A percentile compares a stretch with the other conserved stretches of the same genome.
These are phyloP conservation scores for Callaeas wilsoni DNA, from an alignment of 2,113 vertebrate species.

Conservation along the genomic window DNA sequence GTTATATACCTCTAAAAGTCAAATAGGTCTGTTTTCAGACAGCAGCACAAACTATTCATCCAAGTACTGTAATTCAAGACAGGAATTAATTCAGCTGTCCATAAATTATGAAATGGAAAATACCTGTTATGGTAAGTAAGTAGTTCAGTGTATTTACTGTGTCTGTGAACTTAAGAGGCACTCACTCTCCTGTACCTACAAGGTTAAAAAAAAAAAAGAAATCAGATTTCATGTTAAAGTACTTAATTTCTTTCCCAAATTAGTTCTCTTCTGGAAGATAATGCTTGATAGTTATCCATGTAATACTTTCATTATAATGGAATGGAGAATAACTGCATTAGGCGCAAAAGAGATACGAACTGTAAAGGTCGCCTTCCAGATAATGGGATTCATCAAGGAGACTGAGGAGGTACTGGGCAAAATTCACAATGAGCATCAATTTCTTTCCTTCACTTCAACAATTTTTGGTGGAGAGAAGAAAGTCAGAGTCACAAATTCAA, in stretches of 20 bases:
- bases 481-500: conserved; percentile 45
- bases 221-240: conserved; percentile 41
- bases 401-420: conserved; percentile 16
- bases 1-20: background rate
- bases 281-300: conserved; percentile 62
- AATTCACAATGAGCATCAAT: conserved; percentile 55
- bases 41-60: background rate
- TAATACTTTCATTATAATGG: conserved; percentile 73
- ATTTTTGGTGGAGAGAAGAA: conserved; percentile 38
- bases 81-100: conserved; percentile 12
- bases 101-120: conserved; percentile 44
- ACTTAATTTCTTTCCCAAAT: conserved; percentile 67
- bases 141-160: conserved; percentile 19
- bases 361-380: conserved; percentile 69
- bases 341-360: conserved; percentile 60
- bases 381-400: conserved; percentile 71
- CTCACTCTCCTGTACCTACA: background rate
- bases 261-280: conserved; percentile 67
- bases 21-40: background rate
- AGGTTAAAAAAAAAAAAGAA: conserved; percentile 39
- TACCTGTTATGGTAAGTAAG: background rate
- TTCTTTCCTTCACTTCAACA: conserved; percentile 14
- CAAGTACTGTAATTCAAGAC: background rate
- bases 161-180: conserved; percentile 17
- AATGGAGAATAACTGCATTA: conserved; percentile 68